These are phyloP conservation scores for Drosophila nr. medialis DNA, from an alignment of 2,888 invertebrate species.

Conservation along the genomic window DNA sequence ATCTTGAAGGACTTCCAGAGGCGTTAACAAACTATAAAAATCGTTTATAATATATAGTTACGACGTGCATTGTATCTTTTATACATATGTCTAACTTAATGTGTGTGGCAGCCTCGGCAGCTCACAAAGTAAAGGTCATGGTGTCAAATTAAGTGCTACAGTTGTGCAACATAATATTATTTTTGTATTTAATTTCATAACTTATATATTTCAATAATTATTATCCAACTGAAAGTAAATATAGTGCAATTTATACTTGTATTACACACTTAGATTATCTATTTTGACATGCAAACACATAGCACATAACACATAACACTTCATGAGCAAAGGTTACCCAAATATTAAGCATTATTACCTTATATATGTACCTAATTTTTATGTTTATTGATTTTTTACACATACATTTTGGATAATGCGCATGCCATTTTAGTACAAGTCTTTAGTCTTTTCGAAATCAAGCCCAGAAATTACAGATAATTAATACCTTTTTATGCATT, in stretches of 20 bases:
- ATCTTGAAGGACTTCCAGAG: conserved; percentile 25
- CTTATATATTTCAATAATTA: neutral
- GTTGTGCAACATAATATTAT: neutral
- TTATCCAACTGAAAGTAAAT: neutral
- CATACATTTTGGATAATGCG: conserved; percentile 12
- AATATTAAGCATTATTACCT: neutral
- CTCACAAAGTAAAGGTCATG: neutral
- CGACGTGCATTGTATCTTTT: too few relatives aligned
- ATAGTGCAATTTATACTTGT: neutral
- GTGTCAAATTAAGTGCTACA: neutral
- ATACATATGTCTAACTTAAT: neutral
- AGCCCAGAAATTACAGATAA: neutral
- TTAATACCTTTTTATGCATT: neutral
- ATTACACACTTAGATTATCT: neutral
- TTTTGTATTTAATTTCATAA: neutral
- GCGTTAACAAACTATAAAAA: conserved; percentile 21
- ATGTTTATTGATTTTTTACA: conserved; percentile 7
- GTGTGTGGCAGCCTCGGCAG: neutral
- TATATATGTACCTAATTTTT: neutral
- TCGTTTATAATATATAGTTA: conserved; percentile 3
- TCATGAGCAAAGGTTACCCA: neutral
- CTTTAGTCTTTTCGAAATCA: neutral
- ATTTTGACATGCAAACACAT: neutral
- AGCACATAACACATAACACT: too few relatives aligned
- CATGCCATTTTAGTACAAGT: neutral